Percentiles rank a stretch among this genome's conserved stretches.
These are phyloP conservation scores for Diuraphis noxia DNA, from an alignment of 1,140 invertebrate genomes.

Conservation along the genomic window DNA sequence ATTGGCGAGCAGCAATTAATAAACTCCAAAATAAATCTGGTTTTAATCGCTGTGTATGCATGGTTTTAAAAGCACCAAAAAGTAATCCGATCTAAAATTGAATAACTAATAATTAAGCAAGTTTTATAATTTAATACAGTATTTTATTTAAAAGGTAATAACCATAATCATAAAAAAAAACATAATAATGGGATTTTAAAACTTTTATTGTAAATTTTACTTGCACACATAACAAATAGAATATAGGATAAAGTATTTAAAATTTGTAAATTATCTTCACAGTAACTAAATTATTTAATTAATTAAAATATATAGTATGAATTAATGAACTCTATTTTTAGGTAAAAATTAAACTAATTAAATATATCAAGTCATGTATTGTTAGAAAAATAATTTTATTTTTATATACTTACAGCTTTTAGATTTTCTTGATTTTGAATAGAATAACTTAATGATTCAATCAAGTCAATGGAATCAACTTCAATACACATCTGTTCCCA, in stretches of 20 bases:
- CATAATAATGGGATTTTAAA: not conserved
- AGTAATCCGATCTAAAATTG: conserved; percentile 30
- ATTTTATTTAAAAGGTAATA: not conserved
- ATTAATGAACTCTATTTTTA: too few species aligned
- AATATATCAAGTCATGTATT: not conserved
- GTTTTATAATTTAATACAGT: not conserved
- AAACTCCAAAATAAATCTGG: conserved; percentile 61
- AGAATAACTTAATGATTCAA: conserved; percentile 36
- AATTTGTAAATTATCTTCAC: too few species aligned
- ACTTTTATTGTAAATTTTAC: not conserved
- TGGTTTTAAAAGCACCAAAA: conserved; percentile 44
- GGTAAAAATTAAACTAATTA: not conserved
- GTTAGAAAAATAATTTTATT: not conserved
- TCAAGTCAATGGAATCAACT: conserved; percentile 23
- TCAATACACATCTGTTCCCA: conserved; percentile 51
- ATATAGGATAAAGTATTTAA: not conserved
- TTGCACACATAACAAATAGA: not conserved
- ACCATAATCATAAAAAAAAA: not conserved
- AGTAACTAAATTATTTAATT: too few species aligned
- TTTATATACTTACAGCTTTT: conserved; percentile 39
- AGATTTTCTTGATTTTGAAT: conserved; percentile 45
- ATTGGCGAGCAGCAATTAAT: conserved; percentile 79
- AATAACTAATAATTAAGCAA: not conserved
- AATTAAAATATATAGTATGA: too few species aligned
- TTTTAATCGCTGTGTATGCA: conserved; percentile 47